phyloP scores from a whole-genome alignment of 1,140 invertebrate genomes.

The Luehdorfia chinensis region DNA sequence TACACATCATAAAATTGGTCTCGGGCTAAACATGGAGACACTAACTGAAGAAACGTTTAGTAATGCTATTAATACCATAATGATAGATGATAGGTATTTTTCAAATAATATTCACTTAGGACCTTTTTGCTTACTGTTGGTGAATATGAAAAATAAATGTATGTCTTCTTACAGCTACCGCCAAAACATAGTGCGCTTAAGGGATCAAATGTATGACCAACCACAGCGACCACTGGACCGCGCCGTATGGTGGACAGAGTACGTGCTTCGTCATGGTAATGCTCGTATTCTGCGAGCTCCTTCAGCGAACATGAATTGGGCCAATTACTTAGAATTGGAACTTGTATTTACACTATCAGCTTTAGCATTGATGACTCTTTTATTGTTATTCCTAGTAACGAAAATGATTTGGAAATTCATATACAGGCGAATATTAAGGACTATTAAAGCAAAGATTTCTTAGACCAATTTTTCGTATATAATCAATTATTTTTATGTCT shows the following conservation, averaged over 20 bases:
- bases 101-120: too few relatives aligned
- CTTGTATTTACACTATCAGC: slow-evolving; percentile 6
- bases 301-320: slow-evolving; percentile 52
- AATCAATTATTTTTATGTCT: neutral
- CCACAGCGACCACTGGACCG: slow-evolving; percentile 30
- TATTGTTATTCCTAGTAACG: neutral
- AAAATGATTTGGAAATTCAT: neutral
- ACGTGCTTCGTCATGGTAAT: slow-evolving; percentile 71
- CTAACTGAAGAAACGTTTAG: too few relatives aligned
- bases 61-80: too few relatives aligned
- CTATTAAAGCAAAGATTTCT: too few relatives aligned
- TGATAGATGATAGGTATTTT: too few relatives aligned
- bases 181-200: neutral
- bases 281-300: slow-evolving; percentile 73
- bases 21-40: too few relatives aligned
- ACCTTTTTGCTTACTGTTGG: neutral
- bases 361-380: neutral
- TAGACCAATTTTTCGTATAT: neutral
- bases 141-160: too few relatives aligned
- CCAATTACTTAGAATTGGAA: slow-evolving; percentile 74
- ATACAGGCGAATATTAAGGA: too few relatives aligned
- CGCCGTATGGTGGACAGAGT: slow-evolving; percentile 78
- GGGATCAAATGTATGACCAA: slow-evolving; percentile 16
- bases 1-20: too few relatives aligned
- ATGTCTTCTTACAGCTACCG: neutral